A percentile compares a stretch with the other conserved stretches of the same genome.
phyloP scores from a whole-genome alignment of 2,888 invertebrate genomes.

The Matsumyia berberina region DNA sequence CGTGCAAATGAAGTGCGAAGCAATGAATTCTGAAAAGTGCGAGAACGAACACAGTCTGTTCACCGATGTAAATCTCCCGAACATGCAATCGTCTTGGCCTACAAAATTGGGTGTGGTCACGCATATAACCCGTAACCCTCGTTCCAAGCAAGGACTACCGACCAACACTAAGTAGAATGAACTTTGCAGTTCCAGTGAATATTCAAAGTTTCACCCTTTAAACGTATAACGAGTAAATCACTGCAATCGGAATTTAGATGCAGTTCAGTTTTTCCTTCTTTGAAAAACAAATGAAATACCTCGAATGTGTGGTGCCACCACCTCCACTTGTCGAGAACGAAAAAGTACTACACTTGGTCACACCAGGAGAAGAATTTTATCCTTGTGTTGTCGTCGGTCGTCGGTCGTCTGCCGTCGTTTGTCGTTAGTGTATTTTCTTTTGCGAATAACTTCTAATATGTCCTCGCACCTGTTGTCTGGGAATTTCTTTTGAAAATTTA shows the following conservation, averaged over 20 bases:
- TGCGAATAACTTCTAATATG: constrained; percentile 69
- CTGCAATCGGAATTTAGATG: constrained; percentile 70
- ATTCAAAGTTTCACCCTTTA: constrained; percentile 60
- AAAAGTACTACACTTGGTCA: constrained; percentile 26
- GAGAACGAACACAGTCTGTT: constrained; percentile 19
- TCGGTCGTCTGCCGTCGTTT: constrained; percentile 42
- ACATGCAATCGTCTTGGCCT: constrained; percentile 47
- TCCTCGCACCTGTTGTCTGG: constrained; percentile 73
- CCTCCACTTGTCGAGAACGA: not conserved
- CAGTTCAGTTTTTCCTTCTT: constrained; percentile 48
- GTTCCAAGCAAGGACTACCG: not conserved
- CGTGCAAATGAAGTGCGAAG: constrained; percentile 53
- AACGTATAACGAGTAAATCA: constrained; percentile 60
- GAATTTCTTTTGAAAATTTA: constrained; percentile 66
- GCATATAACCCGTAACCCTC: constrained; percentile 15
- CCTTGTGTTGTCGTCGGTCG: constrained; percentile 39
- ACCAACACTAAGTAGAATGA: constrained; percentile 10
- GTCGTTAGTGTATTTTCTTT: constrained; percentile 42
- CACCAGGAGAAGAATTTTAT: constrained; percentile 14
- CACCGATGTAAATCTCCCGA: constrained; percentile 15
- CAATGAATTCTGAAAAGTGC: constrained; percentile 35
- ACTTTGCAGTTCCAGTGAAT: constrained; percentile 34
- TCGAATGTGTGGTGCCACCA: not conserved
- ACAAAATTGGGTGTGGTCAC: constrained; percentile 48
- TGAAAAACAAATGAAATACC: constrained; percentile 21